Percentiles rank a stretch among this genome's conserved stretches.
These are phyloP conservation scores for Madoqua kirkii DNA, from an alignment of 2,113 vertebrate genomes.

Conservation along the genomic window DNA sequence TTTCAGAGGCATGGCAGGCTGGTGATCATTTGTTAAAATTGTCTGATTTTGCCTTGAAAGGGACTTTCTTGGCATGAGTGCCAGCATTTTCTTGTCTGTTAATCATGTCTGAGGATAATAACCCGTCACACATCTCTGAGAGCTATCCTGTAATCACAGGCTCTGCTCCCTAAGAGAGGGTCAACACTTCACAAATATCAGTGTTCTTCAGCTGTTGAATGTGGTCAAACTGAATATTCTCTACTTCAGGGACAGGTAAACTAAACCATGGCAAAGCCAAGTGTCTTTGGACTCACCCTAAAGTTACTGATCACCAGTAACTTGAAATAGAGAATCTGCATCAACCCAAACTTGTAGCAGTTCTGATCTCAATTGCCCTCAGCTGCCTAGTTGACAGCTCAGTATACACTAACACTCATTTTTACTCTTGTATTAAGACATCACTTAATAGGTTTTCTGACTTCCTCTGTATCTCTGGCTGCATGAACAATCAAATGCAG, in stretches of 20 bases:
- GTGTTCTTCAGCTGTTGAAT: accelerated
- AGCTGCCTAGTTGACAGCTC: neutral
- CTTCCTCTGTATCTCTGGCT: neutral
- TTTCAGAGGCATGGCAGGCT: neutral
- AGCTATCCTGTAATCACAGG: neutral
- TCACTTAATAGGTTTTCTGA: neutral
- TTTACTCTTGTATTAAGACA: neutral
- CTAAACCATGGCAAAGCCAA: neutral
- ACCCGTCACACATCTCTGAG: neutral
- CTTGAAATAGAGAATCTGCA: neutral
- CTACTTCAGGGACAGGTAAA: neutral
- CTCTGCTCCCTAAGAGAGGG: neutral
- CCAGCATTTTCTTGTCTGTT: neutral
- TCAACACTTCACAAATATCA: neutral
- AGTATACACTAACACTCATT: too few relatives aligned
- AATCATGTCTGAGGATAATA: neutral
- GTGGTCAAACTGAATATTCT: neutral
- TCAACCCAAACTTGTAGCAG: neutral
- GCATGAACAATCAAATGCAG: neutral
- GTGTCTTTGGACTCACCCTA: neutral
- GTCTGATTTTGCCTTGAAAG: neutral
- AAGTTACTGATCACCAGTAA: neutral
- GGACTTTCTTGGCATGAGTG: neutral
- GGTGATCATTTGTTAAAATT: neutral
- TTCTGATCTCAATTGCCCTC: neutral